A percentile compares a stretch with the other conserved stretches of the same genome.
Conservation (phyloP, 2,113 vertebrate genomes). For the Dipodomys spectabilis region DNA sequence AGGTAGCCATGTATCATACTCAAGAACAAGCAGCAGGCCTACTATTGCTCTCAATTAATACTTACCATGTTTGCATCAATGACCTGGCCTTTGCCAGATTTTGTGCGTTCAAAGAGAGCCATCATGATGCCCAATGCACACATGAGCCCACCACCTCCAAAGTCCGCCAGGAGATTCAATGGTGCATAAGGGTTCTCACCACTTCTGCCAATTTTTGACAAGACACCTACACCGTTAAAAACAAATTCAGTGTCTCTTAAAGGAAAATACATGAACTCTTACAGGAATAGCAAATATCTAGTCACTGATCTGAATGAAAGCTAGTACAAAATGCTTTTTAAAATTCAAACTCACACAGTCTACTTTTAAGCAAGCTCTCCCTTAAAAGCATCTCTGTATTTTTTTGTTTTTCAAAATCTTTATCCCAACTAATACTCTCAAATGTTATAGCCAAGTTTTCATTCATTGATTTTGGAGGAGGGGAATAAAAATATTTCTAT, state of each 20-base stretch:
- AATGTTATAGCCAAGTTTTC: constrained; percentile 27
- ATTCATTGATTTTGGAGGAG: neutral
- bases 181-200: constrained; percentile 92
- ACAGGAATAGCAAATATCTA: constrained; percentile 28
- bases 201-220: constrained; percentile 93
- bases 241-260: constrained; percentile 13
- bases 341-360: neutral
- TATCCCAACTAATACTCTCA: constrained; percentile 17
- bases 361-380: neutral
- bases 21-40: neutral
- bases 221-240: constrained; percentile 87
- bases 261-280: neutral
- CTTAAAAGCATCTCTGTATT: neutral
- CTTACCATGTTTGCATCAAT: constrained; percentile 97
- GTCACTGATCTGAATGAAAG: neutral
- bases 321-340: neutral
- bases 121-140: constrained; percentile 93
- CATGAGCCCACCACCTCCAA: constrained; percentile 93
- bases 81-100: constrained; percentile 94
- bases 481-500: neutral
- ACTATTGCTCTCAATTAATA: neutral
- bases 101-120: constrained; percentile 92
- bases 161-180: constrained; percentile 95
- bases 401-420: neutral
- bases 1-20: neutral